A percentile compares a stretch with the other conserved stretches of the same genome.
Conservation (phyloP, 2,888 invertebrate species). For the Mythimna pallens region DNA sequence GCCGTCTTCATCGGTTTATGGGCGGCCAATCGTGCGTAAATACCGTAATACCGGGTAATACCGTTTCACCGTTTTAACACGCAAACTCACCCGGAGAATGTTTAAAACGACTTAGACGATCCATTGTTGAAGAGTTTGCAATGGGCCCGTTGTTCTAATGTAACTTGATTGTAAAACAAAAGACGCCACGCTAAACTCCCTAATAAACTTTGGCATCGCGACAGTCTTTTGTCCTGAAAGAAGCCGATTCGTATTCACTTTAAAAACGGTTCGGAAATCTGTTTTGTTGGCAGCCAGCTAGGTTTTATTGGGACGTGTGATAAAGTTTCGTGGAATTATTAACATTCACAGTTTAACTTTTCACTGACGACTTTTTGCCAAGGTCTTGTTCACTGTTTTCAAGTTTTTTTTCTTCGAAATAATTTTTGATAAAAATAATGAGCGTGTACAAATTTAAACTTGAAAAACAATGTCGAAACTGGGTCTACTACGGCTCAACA, state of each 20-base stretch:
- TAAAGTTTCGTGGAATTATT: constrained; percentile 27
- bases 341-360: constrained; percentile 13
- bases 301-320: constrained; percentile 43
- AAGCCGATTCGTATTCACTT: constrained; percentile 75
- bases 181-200: constrained; percentile 70
- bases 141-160: constrained; percentile 78
- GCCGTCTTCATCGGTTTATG: constrained; percentile 74
- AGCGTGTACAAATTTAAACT: neutral
- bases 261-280: constrained; percentile 61
- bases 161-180: constrained; percentile 86
- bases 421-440: neutral
- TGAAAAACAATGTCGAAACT: neutral
- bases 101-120: constrained; percentile 79
- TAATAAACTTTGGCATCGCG: constrained; percentile 79
- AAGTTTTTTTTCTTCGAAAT: neutral
- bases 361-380: neutral
- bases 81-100: constrained; percentile 73
- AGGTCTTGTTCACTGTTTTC: constrained; percentile 1
- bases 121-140: constrained; percentile 78
- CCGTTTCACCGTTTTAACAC: constrained; percentile 70
- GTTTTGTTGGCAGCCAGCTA: constrained; percentile 51
- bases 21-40: constrained; percentile 82
- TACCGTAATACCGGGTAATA: constrained; percentile 45
- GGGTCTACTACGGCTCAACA: neutral
- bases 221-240: constrained; percentile 84